These are phyloP conservation scores for Sander lucioperca DNA, from an alignment of 2,113 vertebrate genomes.

Conservation along the genomic window DNA sequence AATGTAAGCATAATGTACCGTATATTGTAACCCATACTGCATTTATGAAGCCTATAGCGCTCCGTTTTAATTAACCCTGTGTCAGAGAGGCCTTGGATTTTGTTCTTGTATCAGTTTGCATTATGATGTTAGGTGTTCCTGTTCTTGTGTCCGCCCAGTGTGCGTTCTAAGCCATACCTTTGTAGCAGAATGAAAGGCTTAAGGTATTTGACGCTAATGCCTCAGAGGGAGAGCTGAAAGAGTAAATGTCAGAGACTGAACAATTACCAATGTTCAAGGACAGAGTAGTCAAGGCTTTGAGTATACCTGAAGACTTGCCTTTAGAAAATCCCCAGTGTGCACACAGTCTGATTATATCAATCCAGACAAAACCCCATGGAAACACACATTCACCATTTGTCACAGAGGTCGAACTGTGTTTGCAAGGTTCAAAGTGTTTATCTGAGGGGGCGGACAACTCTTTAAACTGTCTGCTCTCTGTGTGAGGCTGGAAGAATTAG, in stretches of 20 bases:
- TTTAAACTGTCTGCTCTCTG: too few species aligned
- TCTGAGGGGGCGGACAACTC: not conserved
- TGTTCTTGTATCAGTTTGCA: too few species aligned
- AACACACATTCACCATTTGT: not conserved
- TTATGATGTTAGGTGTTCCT: too few species aligned
- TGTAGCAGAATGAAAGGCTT: not conserved
- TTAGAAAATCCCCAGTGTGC: not conserved
- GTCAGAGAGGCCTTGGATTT: too few species aligned
- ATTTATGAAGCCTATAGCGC: too few species aligned
- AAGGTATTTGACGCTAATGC: not conserved
- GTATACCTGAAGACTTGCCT: not conserved
- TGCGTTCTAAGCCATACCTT: not conserved
- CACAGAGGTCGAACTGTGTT: not conserved
- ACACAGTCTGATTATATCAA: not conserved
- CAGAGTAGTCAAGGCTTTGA: constrained; percentile 10
- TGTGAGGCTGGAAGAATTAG: not conserved
- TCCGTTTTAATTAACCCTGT: too few species aligned
- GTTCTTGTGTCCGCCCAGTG: too few species aligned
- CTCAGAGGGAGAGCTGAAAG: constrained; percentile 9
- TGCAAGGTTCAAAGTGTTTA: constrained; percentile 15
- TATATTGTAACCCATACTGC: too few species aligned
- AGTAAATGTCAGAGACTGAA: not conserved
- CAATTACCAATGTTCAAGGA: constrained; percentile 3
- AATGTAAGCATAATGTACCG: too few species aligned
- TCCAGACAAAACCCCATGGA: not conserved